Evolutionary conservation across 2,888 invertebrate genomes (phyloP).

Genomic region (Cyaniris semiargus): DNA sequence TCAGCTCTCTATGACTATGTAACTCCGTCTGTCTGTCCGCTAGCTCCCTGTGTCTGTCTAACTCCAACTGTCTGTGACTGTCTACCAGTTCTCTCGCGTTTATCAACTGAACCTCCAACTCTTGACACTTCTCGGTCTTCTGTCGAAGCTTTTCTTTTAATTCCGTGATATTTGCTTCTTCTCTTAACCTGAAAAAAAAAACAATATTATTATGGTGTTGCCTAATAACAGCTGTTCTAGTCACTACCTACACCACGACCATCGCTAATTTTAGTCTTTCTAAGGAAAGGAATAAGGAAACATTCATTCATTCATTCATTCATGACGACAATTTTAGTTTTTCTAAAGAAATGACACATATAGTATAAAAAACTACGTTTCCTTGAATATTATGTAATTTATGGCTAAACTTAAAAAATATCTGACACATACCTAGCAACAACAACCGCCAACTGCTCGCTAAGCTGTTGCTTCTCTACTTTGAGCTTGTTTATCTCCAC

Average conservation of each 20-base stretch:
- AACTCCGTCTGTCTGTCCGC: not conserved
- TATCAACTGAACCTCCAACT: constrained; percentile 71
- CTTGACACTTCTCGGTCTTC: constrained; percentile 67
- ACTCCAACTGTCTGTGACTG: constrained; percentile 48
- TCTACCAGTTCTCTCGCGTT: constrained; percentile 70
- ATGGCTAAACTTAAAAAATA: not conserved
- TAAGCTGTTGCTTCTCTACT: constrained; percentile 52
- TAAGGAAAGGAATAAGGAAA: too few species aligned
- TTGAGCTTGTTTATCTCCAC: constrained; percentile 48
- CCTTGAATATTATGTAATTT: too few species aligned
- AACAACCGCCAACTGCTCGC: constrained; percentile 52
- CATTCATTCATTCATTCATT: too few species aligned
- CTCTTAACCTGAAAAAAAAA: constrained; percentile 53
- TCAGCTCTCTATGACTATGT: constrained; percentile 42
- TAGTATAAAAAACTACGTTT: too few species aligned
- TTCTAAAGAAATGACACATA: too few species aligned
- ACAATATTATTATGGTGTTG: not conserved
- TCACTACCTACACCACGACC: too few species aligned
- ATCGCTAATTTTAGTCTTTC: too few species aligned
- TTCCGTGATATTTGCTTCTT: constrained; percentile 69
- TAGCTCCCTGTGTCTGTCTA: constrained; percentile 30
- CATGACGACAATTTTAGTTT: too few species aligned
- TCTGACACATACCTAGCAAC: constrained; percentile 50
- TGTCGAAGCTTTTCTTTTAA: constrained; percentile 67
- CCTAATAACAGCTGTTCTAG: too few species aligned